Evolutionary conservation across 2,113 vertebrate genomes (phyloP), one percentile per base, ranked within the genome.

Genomic region (Panthera uncia): DNA sequence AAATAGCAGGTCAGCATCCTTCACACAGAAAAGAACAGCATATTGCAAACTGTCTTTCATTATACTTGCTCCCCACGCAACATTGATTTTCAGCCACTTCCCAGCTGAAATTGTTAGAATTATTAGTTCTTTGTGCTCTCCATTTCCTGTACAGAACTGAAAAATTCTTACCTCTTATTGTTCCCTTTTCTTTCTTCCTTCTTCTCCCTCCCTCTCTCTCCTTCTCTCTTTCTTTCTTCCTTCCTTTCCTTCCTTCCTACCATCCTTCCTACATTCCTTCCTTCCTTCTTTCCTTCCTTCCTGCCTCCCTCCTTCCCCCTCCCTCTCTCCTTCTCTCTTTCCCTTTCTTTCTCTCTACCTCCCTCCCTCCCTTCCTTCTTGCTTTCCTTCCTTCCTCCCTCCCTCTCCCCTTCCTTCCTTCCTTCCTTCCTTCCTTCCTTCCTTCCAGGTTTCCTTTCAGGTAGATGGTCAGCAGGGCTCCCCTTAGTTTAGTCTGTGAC

Each of bases 51-150:
- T 7, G 0, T 25, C 66, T 65, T 55, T 86, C 78, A 23, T 65
- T 66, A 25, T 0, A 14, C 78, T 68, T 8, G 23, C n/a, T 89
- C 52, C 50, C 63, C 48, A 13, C 0, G 3, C 25, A 27, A 45
- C 71, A 89, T 83, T 76, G 84, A 83, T 89, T 92, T 96, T 9
- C 80, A 73, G 91, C 69, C 85, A 65, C 95, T 95, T 88, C 71
- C 66, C 31, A 33, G 57, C 33, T 50, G 91, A 93, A 93, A 68
- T 68, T 65, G 81, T 18, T 61, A 79, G 63, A 92, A 45, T 74
- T 87, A 90, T 84, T 89, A 84, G 89, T 81, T 89, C 94, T 91
- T 95, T 45, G 55, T 97, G 91, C 61, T 87, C 76, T n/a, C 36
- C 45, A 3, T 81, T 81, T 50, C 61, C 84, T 4, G 73, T 71